Base-by-base conservation (phyloP, 2,113 vertebrate species). In the Cyphomyrus discorhynchus region DNA sequence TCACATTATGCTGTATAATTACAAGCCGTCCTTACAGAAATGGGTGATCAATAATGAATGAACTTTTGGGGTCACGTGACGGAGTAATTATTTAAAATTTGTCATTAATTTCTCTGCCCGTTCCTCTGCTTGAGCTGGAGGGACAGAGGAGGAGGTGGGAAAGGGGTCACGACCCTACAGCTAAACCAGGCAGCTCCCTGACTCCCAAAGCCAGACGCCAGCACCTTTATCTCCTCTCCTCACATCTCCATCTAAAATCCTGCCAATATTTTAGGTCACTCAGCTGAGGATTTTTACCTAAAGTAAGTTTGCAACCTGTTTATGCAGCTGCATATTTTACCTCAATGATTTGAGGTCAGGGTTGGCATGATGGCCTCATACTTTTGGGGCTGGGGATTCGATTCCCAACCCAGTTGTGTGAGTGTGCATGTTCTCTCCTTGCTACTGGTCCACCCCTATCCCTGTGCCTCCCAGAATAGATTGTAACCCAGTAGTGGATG, bases 1-100 rank as follows among this genome's bases (percentile, higher is more conserved):
- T 94, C 95, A 93, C 93, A 96, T 95, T 94, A 94, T 93, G 92
- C 91, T 90, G 91, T 92, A 92, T 95, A 95, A 95, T 95, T 95
- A 95, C 93, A 93, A 93, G 92, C 92, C 91, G 56, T 92, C 92
- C 88, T 92, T 45, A 21, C 70, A 92, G 93, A 93, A 94, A 93
- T 89, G 93, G 93, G 86, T 92, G 93, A 95, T 96, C 94, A 95
- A 94, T 95, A 95, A 95, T 95, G 93, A 93, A 96, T 92, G 92
- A 62, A 92, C 89, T 89, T 89, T 91, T 90, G 53, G 89, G 92
- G 90, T 93, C 93, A 93, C 92, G 89, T 92, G 93, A 90, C 88
- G 45, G 47, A 91, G 88, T 90, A 91, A 90, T 91, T 86, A 94
- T 93, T 94, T 92, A 94, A 93, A 92, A 93, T 90, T 91, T 92